Evolutionary conservation across 2,888 invertebrate species (phyloP), one percentile per base, ranked within the genome.

Genomic region (Endomychus coccineus): DNA sequence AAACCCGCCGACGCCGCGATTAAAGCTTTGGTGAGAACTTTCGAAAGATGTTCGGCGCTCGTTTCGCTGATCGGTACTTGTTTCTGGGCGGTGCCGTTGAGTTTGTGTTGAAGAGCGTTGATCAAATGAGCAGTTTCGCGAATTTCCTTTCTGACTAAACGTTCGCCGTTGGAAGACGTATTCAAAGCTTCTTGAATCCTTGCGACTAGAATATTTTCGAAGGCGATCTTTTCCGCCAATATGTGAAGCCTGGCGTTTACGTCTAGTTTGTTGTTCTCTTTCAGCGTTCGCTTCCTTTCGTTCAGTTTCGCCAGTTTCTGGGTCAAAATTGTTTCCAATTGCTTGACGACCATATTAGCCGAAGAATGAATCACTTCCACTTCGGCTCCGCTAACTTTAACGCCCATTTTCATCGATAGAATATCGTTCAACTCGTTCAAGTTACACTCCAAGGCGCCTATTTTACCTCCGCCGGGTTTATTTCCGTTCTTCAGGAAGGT

Each of bases 191-290:
- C 79, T 49, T 78, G 76, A 45, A 83, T 75, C 52, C 78, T 71
- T 43, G 77, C 73, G 17, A 62, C 51, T 37, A 63, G 43, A 34
- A 85, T 78, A 39, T 83, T 80, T 66, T 88, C 86, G 59, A 80
- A 86, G 1, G 87, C 85, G 12, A 87, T 70, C 55, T 85, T 80
- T 62, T 87, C 86, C 2, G 86, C 85, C 36, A 85, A 66, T 35
- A 86, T 70, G 54, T 82, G 78, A 44, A 83, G 65, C 55, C 77
- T 78, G 45, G 78, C 77, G 28, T 75, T 72, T 39, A 75, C 75
- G 34, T 82, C 79, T 44, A 84, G 69, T 52, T 80, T 76, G 37
- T 80, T 80, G 7, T 75, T 73, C 54, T 80, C 77, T 46, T 77
- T 71, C 14, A 85, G 66, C 33, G 71, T 70, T 38, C 78, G 74